Conservation (phyloP, 2,797 vertebrate genomes). For the Huso huso region DNA sequence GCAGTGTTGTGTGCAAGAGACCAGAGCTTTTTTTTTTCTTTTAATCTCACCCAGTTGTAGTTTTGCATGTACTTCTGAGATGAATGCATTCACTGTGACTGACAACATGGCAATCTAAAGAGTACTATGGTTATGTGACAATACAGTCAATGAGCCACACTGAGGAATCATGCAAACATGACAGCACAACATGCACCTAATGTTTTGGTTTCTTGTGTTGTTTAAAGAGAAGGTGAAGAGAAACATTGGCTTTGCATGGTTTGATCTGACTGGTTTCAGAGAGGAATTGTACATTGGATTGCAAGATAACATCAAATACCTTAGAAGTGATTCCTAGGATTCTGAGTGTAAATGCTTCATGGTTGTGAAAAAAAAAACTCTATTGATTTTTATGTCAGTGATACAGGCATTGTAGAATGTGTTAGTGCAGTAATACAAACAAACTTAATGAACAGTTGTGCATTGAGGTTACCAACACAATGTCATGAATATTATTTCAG, state of each 20-base stretch:
- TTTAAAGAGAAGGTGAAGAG: conserved; percentile 20
- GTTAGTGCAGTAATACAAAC: too few relatives aligned
- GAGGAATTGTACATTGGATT: conserved; percentile 25
- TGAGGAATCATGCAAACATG: conserved; percentile 50
- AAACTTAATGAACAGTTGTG: too few relatives aligned
- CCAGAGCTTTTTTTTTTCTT: conserved; percentile 23
- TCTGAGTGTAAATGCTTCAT: too few relatives aligned
- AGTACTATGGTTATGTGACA: conserved; percentile 11
- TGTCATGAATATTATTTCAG: too few relatives aligned
- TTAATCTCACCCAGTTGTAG: conserved; percentile 29
- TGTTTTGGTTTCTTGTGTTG: conserved; percentile 12
- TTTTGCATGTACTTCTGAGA: conserved; percentile 21
- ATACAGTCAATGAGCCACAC: conserved; percentile 24
- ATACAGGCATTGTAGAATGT: too few relatives aligned
- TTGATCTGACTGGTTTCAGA: conserved; percentile 26
- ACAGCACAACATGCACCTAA: conserved; percentile 53
- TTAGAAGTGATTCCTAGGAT: too few relatives aligned
- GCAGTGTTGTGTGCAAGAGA: conserved; percentile 7
- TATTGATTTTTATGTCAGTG: too few relatives aligned
- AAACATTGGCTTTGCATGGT: conserved; percentile 2
- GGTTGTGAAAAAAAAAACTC: too few relatives aligned
- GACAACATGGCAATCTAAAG: conserved; percentile 13
- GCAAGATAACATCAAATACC: too few relatives aligned
- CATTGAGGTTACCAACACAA: too few relatives aligned
- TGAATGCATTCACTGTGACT: conserved; percentile 21